These are phyloP conservation scores for Pangasianodon gigas DNA, from an alignment of 2,113 vertebrate genomes.

Conservation along the genomic window DNA sequence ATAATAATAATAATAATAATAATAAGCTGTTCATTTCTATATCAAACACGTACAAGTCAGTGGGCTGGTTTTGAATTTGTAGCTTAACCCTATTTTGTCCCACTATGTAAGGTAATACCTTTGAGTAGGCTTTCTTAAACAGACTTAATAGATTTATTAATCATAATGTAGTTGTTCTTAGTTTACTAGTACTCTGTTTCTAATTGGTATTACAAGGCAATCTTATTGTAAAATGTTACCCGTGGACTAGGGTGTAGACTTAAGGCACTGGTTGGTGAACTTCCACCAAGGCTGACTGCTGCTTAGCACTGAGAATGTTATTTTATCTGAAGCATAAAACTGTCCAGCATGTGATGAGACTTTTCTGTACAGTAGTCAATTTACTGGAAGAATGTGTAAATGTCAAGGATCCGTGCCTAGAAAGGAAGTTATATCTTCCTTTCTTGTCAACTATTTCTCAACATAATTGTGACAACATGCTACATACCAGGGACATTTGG, in stretches of 20 bases:
- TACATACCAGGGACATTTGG: constrained; percentile 7
- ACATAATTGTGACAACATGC: constrained; percentile 18
- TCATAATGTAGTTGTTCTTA: neutral
- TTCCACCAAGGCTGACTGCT: constrained; percentile 54
- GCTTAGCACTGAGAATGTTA: constrained; percentile 49
- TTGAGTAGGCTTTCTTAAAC: too few relatives aligned
- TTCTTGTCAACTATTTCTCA: neutral
- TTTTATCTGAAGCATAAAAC: constrained; percentile 61
- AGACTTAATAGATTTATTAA: too few relatives aligned
- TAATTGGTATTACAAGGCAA: neutral
- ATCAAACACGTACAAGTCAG: too few relatives aligned
- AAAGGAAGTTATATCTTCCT: neutral
- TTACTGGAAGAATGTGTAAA: constrained; percentile 48
- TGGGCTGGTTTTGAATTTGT: too few relatives aligned
- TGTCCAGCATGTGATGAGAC: constrained; percentile 54
- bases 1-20: neutral
- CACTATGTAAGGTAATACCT: too few relatives aligned
- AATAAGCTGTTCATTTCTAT: neutral
- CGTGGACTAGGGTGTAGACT: constrained; percentile 17
- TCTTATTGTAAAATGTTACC: neutral
- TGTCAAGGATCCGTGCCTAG: neutral
- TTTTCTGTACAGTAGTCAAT: constrained; percentile 49
- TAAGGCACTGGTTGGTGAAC: constrained; percentile 60
- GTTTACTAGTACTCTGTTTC: neutral
- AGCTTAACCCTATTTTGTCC: too few relatives aligned